Evolutionary conservation across 2,113 vertebrate species (phyloP).

Genomic region (Vulpes vulpes): DNA sequence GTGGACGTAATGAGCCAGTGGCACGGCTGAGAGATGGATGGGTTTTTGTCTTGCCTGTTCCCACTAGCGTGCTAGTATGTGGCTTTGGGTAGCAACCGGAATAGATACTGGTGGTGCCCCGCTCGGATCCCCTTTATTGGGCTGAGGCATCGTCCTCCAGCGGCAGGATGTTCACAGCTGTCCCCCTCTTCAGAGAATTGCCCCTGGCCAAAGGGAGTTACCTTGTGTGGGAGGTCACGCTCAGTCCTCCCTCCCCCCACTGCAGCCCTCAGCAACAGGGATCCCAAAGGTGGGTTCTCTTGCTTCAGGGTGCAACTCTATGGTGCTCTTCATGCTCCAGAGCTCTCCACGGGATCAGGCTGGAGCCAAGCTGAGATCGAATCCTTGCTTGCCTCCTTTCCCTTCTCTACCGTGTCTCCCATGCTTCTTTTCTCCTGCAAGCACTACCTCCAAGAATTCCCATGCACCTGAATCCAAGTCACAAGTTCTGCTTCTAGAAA

Average conservation of each 20-base stretch:
- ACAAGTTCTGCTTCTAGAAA: conserved; percentile 15
- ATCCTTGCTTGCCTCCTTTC: background rate
- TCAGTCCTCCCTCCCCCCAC: background rate
- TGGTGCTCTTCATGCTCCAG: background rate
- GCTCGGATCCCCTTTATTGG: background rate
- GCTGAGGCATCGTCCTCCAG: background rate
- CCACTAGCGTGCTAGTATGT: background rate
- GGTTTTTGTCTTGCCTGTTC: background rate
- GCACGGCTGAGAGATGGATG: background rate
- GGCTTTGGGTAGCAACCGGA: background rate
- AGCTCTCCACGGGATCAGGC: background rate
- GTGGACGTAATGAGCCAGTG: background rate
- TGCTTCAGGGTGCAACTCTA: background rate
- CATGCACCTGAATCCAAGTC: background rate
- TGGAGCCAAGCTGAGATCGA: background rate
- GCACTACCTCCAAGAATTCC: background rate
- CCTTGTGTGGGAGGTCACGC: background rate
- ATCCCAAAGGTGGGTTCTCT: background rate
- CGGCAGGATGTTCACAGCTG: background rate
- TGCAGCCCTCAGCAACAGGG: background rate
- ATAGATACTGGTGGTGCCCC: background rate
- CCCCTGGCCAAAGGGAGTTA: background rate
- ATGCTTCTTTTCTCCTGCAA: background rate
- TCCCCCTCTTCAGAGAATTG: background rate
- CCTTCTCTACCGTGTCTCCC: background rate